Evolutionary conservation across 2,888 invertebrate genomes (phyloP).

Genomic region (Alcis repandata): DNA sequence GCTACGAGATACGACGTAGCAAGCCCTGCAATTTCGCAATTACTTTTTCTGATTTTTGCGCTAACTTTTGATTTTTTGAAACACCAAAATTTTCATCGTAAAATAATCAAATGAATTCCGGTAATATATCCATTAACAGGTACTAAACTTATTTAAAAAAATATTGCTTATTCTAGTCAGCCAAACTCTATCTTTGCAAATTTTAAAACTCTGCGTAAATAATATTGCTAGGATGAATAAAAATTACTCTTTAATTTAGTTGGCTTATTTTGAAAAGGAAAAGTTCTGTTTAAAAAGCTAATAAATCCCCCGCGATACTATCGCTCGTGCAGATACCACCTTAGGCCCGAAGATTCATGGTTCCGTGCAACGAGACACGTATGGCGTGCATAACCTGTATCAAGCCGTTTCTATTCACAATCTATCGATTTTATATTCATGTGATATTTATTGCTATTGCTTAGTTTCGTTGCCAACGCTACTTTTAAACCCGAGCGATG

Average conservation of each 20-base stretch:
- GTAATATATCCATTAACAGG: too few species aligned
- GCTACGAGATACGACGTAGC: conserved; percentile 37
- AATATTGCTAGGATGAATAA: too few species aligned
- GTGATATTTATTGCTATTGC: conserved; percentile 20
- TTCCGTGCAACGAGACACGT: conserved; percentile 22
- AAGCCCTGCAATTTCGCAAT: not conserved
- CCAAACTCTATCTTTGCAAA: too few species aligned
- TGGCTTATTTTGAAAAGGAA: too few species aligned
- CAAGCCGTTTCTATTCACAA: conserved; percentile 23
- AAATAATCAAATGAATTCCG: too few species aligned
- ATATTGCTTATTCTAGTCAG: too few species aligned
- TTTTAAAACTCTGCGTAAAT: too few species aligned
- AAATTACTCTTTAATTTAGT: too few species aligned
- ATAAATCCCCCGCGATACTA: conserved; percentile 5
- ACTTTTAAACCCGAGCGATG: conserved; percentile 63
- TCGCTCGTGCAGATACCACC: conserved; percentile 7
- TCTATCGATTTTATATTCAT: conserved; percentile 29
- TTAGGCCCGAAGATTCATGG: conserved; percentile 21
- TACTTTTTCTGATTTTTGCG: not conserved
- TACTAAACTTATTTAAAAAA: too few species aligned
- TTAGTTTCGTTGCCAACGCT: conserved; percentile 69
- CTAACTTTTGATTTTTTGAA: not conserved
- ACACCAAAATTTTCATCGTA: too few species aligned
- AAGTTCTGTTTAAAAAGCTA: not conserved
- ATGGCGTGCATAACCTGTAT: conserved; percentile 26